Percentiles rank a stretch among this genome's conserved stretches.
Evolutionary conservation across 1,140 invertebrate species (phyloP).

Genomic region (Drosophila suzukii): DNA sequence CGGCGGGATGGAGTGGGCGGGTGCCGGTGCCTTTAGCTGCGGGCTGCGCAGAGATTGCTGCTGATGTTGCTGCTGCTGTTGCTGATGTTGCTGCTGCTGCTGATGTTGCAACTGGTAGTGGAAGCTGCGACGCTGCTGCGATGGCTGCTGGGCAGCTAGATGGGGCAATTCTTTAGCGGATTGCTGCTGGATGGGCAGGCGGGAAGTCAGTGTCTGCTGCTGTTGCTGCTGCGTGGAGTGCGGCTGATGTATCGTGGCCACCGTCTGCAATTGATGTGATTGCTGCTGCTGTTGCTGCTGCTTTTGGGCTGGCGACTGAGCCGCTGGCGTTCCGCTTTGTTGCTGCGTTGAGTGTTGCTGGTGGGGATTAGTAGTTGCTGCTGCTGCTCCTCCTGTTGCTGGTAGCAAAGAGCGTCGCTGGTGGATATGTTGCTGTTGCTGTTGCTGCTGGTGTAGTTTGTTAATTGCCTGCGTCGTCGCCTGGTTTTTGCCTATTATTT

Average conservation of each 20-base stretch:
- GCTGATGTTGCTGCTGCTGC: conserved; percentile 46
- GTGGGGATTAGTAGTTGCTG: conserved; percentile 24
- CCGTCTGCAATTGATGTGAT: conserved; percentile 80
- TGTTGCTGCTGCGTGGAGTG: conserved; percentile 71
- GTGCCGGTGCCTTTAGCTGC: conserved; percentile 56
- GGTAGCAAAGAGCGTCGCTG: conserved; percentile 68
- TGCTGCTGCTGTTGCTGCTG: conserved; percentile 53
- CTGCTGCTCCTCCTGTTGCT: conserved; percentile 51
- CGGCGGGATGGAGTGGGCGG: conserved; percentile 85
- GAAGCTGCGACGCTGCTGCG: conserved; percentile 48
- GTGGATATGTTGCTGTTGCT: conserved; percentile 56
- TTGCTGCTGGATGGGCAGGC: conserved; percentile 54
- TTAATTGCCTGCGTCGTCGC: conserved; percentile 67
- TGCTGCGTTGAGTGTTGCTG: conserved; percentile 58
- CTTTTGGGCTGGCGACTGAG: conserved; percentile 44
- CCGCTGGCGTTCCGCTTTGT: conserved; percentile 63
- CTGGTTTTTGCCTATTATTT: conserved; percentile 65
- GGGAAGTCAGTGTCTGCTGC: conserved; percentile 51
- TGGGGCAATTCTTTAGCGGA: conserved; percentile 39
- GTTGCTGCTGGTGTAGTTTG: conserved; percentile 56
- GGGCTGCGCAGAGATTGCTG: conserved; percentile 50
- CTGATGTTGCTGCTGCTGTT: conserved; percentile 37
- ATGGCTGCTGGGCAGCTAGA: conserved; percentile 50
- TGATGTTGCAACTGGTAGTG: conserved; percentile 51
- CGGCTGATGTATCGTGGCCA: conserved; percentile 82